Conservation (phyloP, 2,888 invertebrate species). For the Nomada ruficornis region DNA sequence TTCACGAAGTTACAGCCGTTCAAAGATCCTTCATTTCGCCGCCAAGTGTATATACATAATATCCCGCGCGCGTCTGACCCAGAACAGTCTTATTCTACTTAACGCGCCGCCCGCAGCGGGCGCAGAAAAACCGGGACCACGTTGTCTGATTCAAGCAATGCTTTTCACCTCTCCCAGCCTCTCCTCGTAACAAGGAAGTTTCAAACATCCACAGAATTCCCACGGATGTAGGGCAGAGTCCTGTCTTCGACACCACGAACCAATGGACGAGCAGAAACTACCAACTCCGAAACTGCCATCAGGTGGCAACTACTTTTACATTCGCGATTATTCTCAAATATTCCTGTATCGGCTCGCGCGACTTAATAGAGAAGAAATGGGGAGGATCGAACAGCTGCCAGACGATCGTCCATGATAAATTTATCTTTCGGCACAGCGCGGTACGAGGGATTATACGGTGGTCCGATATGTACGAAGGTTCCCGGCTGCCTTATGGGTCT, state of each 20-base stretch:
- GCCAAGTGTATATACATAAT: too few relatives aligned
- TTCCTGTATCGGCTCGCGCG: background rate
- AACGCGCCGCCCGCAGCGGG: background rate
- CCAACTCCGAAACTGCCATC: background rate
- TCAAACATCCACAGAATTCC: constrained; percentile 56
- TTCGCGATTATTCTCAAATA: background rate
- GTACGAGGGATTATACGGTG: constrained; percentile 16
- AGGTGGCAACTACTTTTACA: background rate
- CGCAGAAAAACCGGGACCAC: constrained; percentile 27
- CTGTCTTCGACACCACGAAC: constrained; percentile 37
- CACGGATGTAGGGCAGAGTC: constrained; percentile 62
- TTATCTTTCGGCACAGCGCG: background rate
- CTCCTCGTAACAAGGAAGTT: constrained; percentile 41
- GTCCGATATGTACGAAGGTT: constrained; percentile 16
- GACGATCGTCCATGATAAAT: constrained; percentile 36
- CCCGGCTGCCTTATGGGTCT: constrained; percentile 25
- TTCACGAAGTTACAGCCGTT: too few relatives aligned
- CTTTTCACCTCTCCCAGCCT: constrained; percentile 38
- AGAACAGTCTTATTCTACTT: constrained; percentile 1
- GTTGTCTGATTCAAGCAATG: constrained; percentile 34
- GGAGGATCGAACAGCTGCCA: background rate
- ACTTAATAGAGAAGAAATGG: background rate
- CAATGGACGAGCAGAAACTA: background rate
- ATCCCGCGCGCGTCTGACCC: background rate
- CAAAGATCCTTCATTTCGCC: too few relatives aligned